Evolutionary conservation across 1,140 invertebrate genomes (phyloP), one percentile per base, ranked within the genome.

Genomic region (Reticulitermes speratus): DNA sequence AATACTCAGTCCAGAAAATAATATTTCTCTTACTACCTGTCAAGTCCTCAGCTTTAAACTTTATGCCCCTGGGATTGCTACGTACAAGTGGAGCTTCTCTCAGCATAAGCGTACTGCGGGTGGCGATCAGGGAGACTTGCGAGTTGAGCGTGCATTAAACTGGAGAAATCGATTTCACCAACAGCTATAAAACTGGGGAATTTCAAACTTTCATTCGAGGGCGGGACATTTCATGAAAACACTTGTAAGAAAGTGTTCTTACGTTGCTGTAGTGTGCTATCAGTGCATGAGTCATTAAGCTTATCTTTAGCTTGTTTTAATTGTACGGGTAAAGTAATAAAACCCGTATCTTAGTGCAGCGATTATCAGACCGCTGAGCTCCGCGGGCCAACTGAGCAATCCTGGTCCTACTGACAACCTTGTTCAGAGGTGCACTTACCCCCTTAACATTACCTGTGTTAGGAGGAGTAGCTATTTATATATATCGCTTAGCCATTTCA

Each of bases 11-110:
- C 65, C 65, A 30, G 25, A 2, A 75, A 75, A 75, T 75, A 75
- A 75, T 75, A 75, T 75, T 75, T 75, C 65, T 30, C 65, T 75
- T 75, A 75, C 65, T 75, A 30, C 65, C 25, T 75, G 65, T 75
- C 65, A 75, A 75, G 65, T 30, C 65, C 25, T 75, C 65, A 75
- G n/a, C 65, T 75, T 75, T 11, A 75, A 75, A 75, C 65, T 75
- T 75, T n/a, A 75, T 75, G 65, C 65, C 65, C 65, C 25, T 30
- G 65, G 65, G 65, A 75, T 30, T 19, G 59, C 59, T 48, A 48
- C 45, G 45, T 48, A 16, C 14, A 48, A 48, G 14, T 75, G 65
- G 2, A 12, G 65, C 25, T 9, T 75, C 65, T 21, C 14, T 75
- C 65, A n/a, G 65, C 65, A 75, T 30, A 25, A 21, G 65, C n/a